These are phyloP conservation scores for Clanis bilineata DNA, from an alignment of 2,888 invertebrate genomes.

Conservation along the genomic window DNA sequence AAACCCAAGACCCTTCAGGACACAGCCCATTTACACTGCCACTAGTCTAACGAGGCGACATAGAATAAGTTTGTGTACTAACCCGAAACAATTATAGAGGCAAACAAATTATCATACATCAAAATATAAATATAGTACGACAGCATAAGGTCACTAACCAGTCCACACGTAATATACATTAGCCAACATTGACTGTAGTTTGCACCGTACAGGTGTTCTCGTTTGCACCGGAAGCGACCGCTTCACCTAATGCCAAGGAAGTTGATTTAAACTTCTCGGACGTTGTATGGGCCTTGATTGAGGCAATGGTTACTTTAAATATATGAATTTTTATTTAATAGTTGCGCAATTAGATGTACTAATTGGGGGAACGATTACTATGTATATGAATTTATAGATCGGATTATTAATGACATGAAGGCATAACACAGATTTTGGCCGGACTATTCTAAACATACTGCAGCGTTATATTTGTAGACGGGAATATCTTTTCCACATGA, in stretches of 20 bases:
- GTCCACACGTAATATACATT: conserved; percentile 3
- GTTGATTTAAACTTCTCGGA: background rate
- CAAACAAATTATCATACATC: background rate
- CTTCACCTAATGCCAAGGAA: conserved; percentile 9
- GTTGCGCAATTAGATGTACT: background rate
- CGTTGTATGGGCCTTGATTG: background rate
- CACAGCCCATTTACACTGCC: too few relatives aligned
- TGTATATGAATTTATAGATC: too few relatives aligned
- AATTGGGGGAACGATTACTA: background rate
- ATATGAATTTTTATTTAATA: background rate
- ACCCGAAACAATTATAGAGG: background rate
- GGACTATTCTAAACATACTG: too few relatives aligned
- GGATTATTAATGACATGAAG: too few relatives aligned
- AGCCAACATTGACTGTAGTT: background rate
- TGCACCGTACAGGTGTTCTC: background rate
- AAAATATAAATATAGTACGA: background rate
- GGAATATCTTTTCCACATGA: too few relatives aligned
- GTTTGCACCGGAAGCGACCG: conserved; percentile 3
- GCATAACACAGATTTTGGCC: too few relatives aligned
- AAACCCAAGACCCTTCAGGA: too few relatives aligned
- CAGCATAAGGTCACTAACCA: conserved; percentile 7
- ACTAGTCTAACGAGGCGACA: too few relatives aligned
- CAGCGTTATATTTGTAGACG: too few relatives aligned
- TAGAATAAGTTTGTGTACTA: too few relatives aligned
- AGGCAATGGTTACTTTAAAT: background rate